Conservation (phyloP, 37 sponge, comb jelly and placozoan species). For the Beroe ovata region DNA sequence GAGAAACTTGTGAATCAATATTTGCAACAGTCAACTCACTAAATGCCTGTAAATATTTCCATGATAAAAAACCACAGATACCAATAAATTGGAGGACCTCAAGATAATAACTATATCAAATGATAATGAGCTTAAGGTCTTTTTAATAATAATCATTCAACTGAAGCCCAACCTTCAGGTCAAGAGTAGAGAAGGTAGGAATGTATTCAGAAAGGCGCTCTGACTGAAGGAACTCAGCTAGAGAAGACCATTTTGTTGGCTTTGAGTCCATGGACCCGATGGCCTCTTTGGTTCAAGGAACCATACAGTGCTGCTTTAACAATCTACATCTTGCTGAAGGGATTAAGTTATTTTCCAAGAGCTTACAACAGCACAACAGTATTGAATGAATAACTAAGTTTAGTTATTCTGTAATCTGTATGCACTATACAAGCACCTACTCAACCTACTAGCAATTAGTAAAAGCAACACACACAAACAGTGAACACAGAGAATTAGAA, state of each 20-base stretch:
- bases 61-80: too few relatives aligned
- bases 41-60: conserved; percentile 24
- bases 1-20: conserved; percentile 38
- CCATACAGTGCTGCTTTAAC: not conserved
- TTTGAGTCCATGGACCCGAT: conserved; percentile 44
- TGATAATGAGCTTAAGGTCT: too few relatives aligned
- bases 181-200: conserved; percentile 65
- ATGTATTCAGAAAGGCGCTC: conserved; percentile 53
- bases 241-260: conserved; percentile 50
- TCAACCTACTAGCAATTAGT: too few relatives aligned
- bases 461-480: too few relatives aligned
- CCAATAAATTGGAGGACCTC: too few relatives aligned
- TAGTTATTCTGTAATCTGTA: not conserved
- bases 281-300: conserved; percentile 20
- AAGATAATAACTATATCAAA: too few relatives aligned
- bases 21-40: conserved; percentile 11
- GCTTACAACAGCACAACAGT: too few relatives aligned
- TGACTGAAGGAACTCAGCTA: conserved; percentile 63
- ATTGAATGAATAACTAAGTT: not conserved
- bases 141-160: not conserved
- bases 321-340: conserved; percentile 1
- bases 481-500: too few relatives aligned
- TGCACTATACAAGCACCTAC: too few relatives aligned
- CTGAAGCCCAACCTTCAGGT: conserved; percentile 13
- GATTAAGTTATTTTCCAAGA: not conserved